These are phyloP conservation scores for Melanargia galathea DNA, from an alignment of 2,888 invertebrate species.

Conservation along the genomic window DNA sequence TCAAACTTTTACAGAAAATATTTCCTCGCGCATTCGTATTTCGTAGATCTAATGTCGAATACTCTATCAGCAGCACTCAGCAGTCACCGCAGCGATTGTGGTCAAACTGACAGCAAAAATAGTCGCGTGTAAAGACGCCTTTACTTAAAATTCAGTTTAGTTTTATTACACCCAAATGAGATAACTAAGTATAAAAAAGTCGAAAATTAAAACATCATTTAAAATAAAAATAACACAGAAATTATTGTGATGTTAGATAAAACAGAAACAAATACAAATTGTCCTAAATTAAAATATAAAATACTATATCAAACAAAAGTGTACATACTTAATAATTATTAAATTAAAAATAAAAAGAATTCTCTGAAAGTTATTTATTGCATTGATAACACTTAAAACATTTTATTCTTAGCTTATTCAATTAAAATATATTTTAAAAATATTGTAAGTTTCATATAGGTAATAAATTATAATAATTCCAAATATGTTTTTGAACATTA, in stretches of 20 bases:
- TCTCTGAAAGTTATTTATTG: constrained; percentile 11
- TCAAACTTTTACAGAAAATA: too few relatives aligned
- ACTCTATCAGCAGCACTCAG: too few relatives aligned
- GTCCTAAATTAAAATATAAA: constrained; percentile 33
- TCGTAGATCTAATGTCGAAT: too few relatives aligned
- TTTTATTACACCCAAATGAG: constrained; percentile 8
- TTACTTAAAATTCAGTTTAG: neutral
- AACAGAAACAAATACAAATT: constrained; percentile 28
- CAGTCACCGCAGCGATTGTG: too few relatives aligned
- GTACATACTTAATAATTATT: constrained; percentile 35
- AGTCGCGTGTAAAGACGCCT: neutral
- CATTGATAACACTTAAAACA: constrained; percentile 17
- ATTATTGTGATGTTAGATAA: constrained; percentile 13
- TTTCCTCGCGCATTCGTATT: too few relatives aligned
- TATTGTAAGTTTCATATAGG: constrained; percentile 46
- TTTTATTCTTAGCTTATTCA: constrained; percentile 8
- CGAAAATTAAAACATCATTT: constrained; percentile 41
- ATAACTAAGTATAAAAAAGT: constrained; percentile 23
- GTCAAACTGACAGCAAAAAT: too few relatives aligned
- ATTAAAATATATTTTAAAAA: constrained; percentile 29
- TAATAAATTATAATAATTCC: constrained; percentile 54
- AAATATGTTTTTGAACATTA: constrained; percentile 69
- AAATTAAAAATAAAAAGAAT: constrained; percentile 27
- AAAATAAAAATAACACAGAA: constrained; percentile 39
- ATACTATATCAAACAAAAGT: constrained; percentile 29